Base-by-base conservation (phyloP, 2,888 invertebrate species). In the Hirtodrosophila alboralis region DNA sequence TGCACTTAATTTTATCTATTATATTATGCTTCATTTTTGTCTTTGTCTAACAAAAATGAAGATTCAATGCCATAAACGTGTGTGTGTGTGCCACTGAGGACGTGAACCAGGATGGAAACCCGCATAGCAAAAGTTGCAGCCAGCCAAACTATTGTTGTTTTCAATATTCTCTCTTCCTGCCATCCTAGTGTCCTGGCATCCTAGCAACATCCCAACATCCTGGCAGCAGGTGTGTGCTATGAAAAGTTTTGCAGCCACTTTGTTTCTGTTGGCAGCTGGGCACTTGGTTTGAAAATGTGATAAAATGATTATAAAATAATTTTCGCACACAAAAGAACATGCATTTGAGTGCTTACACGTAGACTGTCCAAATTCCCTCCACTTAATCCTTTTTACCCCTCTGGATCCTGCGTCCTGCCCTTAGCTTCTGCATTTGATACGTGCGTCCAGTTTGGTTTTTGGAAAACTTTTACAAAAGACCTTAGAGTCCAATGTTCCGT, bases 241-340 rank as follows among this genome's bases (percentile, higher is more conserved):
- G 62, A 59, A 65, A 83, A 79, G 38, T 65, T 78, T 78, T 37
- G 44, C 71, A 53, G 41, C 12, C 37, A 52, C 41, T 52, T 59
- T 58, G 51, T 23, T 27, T 37, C 5, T 43, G 26, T 7, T 63
- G 75, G 62, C 78, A 74, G 75, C 70, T 62, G 59, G 54, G 31
- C 36, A 49, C 62, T 76, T 43, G 58, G 44, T 53, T 62, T 61
- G 66, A 79, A 86, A 86, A 72, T 86, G 86, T 80, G 80, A 84
- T 80, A 84, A 86, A 80, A 85, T 79, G 69, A 86, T 86, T 80
- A 84, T 84, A 86, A 80, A 84, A 80, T 80, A 79, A 80, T 86
- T 86, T 86, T 76, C 57, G 41, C 66, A 84, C 75, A 79, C 86
- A 80, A 85, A 67, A 68, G 65, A 44, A 65, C 75, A 75, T 61